Percentiles rank a stretch among this genome's conserved stretches.
Evolutionary conservation across 37 sponge, comb jelly and placozoan species (phyloP).

Genomic region (Tethya wilhelma): DNA sequence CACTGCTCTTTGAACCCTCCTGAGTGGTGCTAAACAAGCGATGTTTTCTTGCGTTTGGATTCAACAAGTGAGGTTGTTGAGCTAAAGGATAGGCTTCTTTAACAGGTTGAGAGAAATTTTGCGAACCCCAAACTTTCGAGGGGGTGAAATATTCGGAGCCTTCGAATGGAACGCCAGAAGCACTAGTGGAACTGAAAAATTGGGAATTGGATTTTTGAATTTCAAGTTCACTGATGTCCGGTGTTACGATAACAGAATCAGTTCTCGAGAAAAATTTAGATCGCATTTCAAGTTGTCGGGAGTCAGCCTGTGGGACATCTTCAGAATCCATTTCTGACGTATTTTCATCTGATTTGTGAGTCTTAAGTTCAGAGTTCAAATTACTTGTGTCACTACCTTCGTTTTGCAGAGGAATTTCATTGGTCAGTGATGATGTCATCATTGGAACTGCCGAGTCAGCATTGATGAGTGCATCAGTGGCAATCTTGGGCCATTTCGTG

Average conservation of each 20-base stretch:
- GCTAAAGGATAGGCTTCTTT: constrained; percentile 76
- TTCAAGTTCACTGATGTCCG: constrained; percentile 5
- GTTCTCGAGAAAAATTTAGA: constrained; percentile 44
- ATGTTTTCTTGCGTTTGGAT: constrained; percentile 55
- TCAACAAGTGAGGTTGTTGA: constrained; percentile 77
- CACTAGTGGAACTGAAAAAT: constrained; percentile 33
- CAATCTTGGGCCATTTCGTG: constrained; percentile 63
- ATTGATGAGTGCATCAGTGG: not conserved
- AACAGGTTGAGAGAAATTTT: constrained; percentile 39
- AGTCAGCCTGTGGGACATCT: no score
- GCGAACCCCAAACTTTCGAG: constrained; percentile 16
- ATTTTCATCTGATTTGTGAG: no score
- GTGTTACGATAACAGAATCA: constrained; percentile 28
- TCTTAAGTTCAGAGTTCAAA: not conserved
- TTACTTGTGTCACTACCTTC: not conserved
- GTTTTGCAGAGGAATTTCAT: not conserved
- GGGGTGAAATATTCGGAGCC: constrained; percentile 14
- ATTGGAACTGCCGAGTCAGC: not conserved
- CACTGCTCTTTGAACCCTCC: no score
- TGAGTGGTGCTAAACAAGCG: constrained; percentile 55
- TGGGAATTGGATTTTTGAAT: constrained; percentile 41
- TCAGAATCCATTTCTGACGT: constrained; percentile 20
- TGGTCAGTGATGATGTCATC: no score
- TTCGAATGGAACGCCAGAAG: constrained; percentile 11
- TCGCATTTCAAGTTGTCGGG: not conserved